Evolutionary conservation across 2,113 vertebrate genomes (phyloP).

Genomic region (Entelurus aequoreus): DNA sequence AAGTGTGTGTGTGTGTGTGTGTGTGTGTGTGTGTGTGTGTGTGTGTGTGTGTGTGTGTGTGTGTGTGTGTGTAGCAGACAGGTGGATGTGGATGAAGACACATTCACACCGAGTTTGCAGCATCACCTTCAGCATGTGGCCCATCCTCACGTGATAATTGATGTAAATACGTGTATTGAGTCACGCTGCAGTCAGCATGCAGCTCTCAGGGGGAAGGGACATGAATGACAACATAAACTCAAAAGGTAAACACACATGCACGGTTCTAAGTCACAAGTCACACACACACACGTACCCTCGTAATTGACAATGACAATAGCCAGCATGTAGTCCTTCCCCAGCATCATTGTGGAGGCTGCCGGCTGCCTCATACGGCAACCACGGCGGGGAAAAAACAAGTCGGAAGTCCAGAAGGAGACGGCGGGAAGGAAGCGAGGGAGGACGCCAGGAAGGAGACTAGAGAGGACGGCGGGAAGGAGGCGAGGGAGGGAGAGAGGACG

Average conservation of each 20-base stretch:
- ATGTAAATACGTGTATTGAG: too few species aligned
- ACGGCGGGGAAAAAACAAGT: conserved; percentile 22
- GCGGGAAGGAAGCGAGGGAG: conserved; percentile 28
- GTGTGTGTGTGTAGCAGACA: conserved; percentile 1
- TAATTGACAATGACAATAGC: conserved; percentile 74
- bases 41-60: too few species aligned
- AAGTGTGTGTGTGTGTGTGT: too few species aligned
- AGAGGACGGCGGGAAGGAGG: conserved; percentile 7
- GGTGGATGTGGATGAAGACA: conserved; percentile 19
- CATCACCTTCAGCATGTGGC: too few species aligned
- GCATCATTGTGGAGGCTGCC: conserved; percentile 63
- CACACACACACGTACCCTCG: conserved; percentile 63
- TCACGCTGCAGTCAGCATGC: too few species aligned
- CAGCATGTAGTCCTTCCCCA: conserved; percentile 76
- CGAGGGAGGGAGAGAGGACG: conserved; percentile 5
- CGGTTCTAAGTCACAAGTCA: conserved; percentile 19
- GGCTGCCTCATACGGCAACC: conserved; percentile 46
- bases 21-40: too few species aligned
- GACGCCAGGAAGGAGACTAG: conserved; percentile 7
- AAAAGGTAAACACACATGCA: conserved; percentile 10
- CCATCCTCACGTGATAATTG: too few species aligned
- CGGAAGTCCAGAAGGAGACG: conserved; percentile 49
- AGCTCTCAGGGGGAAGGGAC: too few species aligned
- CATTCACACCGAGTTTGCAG: too few species aligned
- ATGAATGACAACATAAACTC: neutral